phyloP scores from a whole-genome alignment of 2,888 invertebrate genomes.

The Rutpela maculata region DNA sequence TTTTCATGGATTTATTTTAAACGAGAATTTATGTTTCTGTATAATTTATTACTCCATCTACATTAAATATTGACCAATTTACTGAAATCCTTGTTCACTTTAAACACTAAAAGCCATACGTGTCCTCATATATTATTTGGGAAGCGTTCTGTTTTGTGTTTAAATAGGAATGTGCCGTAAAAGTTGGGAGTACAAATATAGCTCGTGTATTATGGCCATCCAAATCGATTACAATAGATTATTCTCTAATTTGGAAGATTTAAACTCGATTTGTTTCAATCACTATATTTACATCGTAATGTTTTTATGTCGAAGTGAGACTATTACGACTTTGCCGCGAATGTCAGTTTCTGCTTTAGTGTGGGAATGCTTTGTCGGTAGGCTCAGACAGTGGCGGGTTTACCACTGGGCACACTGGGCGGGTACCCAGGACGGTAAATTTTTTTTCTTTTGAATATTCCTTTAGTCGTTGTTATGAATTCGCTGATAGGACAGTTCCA shows the following conservation, averaged over 20 bases:
- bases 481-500: no score
- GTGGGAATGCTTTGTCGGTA: no score
- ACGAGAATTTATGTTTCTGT: conserved; percentile 9
- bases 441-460: no score
- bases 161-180: not conserved
- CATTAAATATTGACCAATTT: conserved; percentile 16
- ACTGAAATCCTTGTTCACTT: conserved; percentile 23
- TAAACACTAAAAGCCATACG: not conserved
- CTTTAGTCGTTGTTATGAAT: no score
- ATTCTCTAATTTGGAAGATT: not conserved
- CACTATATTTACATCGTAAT: not conserved
- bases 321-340: no score
- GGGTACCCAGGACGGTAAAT: no score
- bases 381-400: no score
- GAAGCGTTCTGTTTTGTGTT: not conserved
- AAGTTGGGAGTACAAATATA: not conserved
- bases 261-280: not conserved
- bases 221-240: not conserved
- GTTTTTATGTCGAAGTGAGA: no score
- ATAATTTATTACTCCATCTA: conserved; percentile 4
- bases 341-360: no score
- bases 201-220: not conserved
- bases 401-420: no score
- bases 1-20: conserved; percentile 1
- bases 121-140: not conserved